Evolutionary conservation across 2,797 vertebrate genomes (phyloP), one percentile per base, ranked within the genome.

Genomic region (Yasuhikotakia modesta): DNA sequence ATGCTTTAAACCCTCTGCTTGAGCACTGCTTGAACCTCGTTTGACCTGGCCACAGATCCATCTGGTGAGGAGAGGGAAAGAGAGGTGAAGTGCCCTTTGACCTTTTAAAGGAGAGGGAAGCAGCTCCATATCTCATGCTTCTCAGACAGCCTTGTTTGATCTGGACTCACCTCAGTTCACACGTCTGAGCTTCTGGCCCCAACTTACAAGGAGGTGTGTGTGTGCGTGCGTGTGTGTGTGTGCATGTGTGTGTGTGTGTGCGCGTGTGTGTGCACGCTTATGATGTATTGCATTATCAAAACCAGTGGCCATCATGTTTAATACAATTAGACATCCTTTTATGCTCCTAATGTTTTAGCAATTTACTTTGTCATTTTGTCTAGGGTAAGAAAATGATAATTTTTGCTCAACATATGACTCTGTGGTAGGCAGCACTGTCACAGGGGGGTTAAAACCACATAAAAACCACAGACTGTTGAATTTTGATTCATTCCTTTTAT

Each of bases 31-130:
- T 95, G 94, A 95, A 95, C 95, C 94, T 91, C 88, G 86, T 76
- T 90, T 95, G 95, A 95, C 95, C 94, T 91, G 91, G 93, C 92
- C 92, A 93, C 85, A 90, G 90, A 87, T 88, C 88, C 90, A 93
- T 88, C 89, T 90, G 81, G 90, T 82, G 87, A 89, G 87, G 89
- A 87, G 90, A 86, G 87, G 90, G 81, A 90, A 88, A 92, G 86
- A 92, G 91, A 88, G 87, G 84, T 87, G 84, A 91, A 73, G 85
- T 93, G 91, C 93, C 89, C 91, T 93, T 90, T 91, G 91, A 93
- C 93, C 94, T 89, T 69, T 91, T 46, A 73, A 63, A 82, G 84
- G 76, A 78, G 82, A 76, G 74, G 71, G 74, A 79, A 79, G 75
- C 30, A 77, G 75, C 58, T 64, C 82, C 88, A 79, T 79, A 89